Evolutionary conservation across 1,140 invertebrate genomes (phyloP), one percentile per base, ranked within the genome.

Genomic region (Dryas iulia): DNA sequence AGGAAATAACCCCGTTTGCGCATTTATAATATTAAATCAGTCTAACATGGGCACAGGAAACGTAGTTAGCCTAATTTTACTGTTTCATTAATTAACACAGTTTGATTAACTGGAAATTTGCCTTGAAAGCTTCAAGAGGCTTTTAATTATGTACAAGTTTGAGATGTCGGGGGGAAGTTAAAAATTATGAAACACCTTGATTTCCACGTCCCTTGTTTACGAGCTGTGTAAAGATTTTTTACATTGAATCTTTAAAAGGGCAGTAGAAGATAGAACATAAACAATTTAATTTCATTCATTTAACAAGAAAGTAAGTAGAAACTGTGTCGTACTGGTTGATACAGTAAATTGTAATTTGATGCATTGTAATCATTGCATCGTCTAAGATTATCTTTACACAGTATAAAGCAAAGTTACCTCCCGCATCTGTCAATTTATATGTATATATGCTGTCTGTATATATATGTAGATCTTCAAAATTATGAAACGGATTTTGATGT

Each of bases 111-210:
- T 56, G n/a, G 23, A 56, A 56, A 56, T 25, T 59, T 59, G 14
- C 10, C 28, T 21, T 30, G 30, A 30, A 58, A 59, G 57, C 57
- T 59, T 18, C 10, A 59, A 59, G 30, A 21, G 28, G 26, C 30
- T 59, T 21, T 23, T 59, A 59, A 33, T 59, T 21, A 59, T 59
- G 28, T 59, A 59, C n/a, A 60, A 60, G 21, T 60, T 39, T 39
- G 0, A 59, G 11, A 60, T 18, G 23, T 35, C 2, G 18, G 12
- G 23, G 5, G 23, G 5, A 60, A 60, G 14, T 60, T n/a, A 14
- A 31, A 60, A 39, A 60, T 23, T 47, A 24, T 26, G 18, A 47
- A 47, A 47, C 21, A 47, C 2, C 21, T 18, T 25, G 14, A 14
- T 47, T 47, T 26, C 12, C n/a, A 24, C 58, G 21, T 35, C 21